phyloP scores from a whole-genome alignment of 1,140 invertebrate species.

The Sipha flava region DNA sequence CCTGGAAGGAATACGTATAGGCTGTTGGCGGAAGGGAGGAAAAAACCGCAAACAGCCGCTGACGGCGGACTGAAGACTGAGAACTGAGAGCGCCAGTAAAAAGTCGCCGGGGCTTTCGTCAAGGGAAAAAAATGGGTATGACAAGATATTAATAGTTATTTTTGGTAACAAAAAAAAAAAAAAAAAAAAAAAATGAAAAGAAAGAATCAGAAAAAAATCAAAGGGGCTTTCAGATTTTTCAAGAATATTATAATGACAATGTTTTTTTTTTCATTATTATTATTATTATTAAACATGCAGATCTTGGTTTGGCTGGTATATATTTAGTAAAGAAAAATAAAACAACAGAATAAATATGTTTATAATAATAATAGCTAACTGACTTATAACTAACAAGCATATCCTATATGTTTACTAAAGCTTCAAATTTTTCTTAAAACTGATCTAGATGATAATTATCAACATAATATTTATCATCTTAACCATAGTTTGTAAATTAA shows the following conservation, averaged over 20 bases:
- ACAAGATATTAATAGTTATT: constrained; percentile 33
- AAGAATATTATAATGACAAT: constrained; percentile 17
- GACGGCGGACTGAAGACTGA: neutral
- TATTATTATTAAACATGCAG: neutral
- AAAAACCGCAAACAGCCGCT: constrained; percentile 6
- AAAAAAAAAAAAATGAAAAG: neutral
- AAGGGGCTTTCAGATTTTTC: constrained; percentile 20
- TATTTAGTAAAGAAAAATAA: too few species aligned
- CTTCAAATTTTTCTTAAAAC: too few species aligned
- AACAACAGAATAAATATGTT: too few species aligned
- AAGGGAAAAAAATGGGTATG: constrained; percentile 28
- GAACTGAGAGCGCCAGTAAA: constrained; percentile 9
- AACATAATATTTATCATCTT: too few species aligned
- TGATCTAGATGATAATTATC: too few species aligned
- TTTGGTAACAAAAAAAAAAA: neutral
- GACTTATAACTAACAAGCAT: too few species aligned
- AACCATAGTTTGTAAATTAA: too few species aligned
- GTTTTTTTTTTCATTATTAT: neutral
- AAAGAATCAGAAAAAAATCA: neutral
- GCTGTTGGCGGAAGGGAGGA: neutral
- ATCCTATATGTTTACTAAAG: too few species aligned
- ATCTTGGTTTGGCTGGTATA: too few species aligned
- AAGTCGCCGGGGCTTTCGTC: constrained; percentile 28
- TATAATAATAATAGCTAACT: too few species aligned
- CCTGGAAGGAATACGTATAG: constrained; percentile 23